Conservation (phyloP, 2,888 invertebrate genomes). For the Drosophila tripunctata region DNA sequence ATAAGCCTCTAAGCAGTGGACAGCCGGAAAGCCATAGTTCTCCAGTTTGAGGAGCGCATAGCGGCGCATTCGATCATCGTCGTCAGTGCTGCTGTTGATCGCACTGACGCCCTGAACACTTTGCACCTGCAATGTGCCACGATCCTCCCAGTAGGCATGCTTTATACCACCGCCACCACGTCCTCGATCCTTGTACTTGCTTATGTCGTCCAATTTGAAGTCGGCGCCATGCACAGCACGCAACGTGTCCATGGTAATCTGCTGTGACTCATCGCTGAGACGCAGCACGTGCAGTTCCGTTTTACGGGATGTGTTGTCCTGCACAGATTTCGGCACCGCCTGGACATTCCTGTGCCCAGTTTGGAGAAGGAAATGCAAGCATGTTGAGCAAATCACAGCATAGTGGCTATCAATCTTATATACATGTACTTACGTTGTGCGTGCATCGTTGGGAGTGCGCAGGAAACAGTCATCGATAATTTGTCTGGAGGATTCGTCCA, state of each 20-base stretch:
- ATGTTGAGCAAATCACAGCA: slow-evolving; percentile 1
- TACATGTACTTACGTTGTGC: slow-evolving; percentile 85
- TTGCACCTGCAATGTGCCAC: slow-evolving; percentile 90
- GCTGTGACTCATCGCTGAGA: slow-evolving; percentile 89
- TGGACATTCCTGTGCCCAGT: slow-evolving; percentile 83
- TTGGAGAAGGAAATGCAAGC: no score
- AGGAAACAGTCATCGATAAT: slow-evolving; percentile 88
- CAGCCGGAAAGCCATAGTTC: slow-evolving; percentile 90
- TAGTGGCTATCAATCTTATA: no score
- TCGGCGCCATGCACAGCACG: slow-evolving; percentile 90
- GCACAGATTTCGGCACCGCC: slow-evolving; percentile 82
- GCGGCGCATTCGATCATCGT: slow-evolving; percentile 87
- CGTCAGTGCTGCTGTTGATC: slow-evolving; percentile 69
- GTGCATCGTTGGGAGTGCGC: slow-evolving; percentile 87
- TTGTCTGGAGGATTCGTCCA: slow-evolving; percentile 87
- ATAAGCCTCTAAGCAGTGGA: slow-evolving; percentile 91
- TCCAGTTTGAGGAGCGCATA: slow-evolving; percentile 90
- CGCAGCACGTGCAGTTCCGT: slow-evolving; percentile 91
- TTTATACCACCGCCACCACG: slow-evolving; percentile 87
- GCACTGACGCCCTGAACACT: slow-evolving; percentile 79
- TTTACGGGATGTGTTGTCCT: slow-evolving; percentile 86
- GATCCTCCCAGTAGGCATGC: slow-evolving; percentile 91
- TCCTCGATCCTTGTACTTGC: slow-evolving; percentile 88
- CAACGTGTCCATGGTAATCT: slow-evolving; percentile 90
- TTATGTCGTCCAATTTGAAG: slow-evolving; percentile 86